Conservation (phyloP, 2,113 vertebrate species). For the Balaeniceps rex region DNA sequence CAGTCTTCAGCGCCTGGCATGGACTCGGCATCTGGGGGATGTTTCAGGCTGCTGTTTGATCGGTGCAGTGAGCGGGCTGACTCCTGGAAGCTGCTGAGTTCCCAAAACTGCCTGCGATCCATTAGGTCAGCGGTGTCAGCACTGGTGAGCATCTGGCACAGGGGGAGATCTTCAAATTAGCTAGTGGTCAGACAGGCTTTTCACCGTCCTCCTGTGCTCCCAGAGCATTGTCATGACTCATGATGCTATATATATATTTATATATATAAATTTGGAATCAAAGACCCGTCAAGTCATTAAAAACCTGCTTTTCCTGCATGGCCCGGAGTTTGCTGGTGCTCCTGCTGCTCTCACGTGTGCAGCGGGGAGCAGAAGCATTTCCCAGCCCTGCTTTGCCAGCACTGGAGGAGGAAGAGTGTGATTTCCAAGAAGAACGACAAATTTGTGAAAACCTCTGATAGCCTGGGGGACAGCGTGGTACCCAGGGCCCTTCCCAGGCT, state of each 20-base stretch:
- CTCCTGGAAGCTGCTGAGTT: background rate
- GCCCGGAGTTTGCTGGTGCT: background rate
- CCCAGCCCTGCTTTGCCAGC: background rate
- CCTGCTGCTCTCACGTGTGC: background rate
- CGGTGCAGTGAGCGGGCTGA: background rate
- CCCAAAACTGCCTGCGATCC: fast-evolving
- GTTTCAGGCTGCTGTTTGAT: background rate
- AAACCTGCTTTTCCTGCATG: background rate
- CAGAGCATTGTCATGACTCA: background rate
- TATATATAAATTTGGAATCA: background rate
- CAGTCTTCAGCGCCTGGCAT: background rate
- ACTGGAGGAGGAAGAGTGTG: background rate
- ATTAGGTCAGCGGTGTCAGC: background rate
- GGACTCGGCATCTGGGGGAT: background rate
- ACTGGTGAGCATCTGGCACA: background rate
- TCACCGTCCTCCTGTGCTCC: background rate
- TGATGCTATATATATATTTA: background rate
- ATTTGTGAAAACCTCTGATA: background rate
- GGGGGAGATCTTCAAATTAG: background rate
- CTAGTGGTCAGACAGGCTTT: background rate
- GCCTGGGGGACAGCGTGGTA: background rate
- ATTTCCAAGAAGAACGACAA: background rate
- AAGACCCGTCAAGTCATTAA: background rate
- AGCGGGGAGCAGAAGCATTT: background rate
- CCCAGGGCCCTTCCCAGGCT: background rate